These are phyloP conservation scores for Labia minor DNA, from an alignment of 2,888 invertebrate species.

Conservation along the genomic window DNA sequence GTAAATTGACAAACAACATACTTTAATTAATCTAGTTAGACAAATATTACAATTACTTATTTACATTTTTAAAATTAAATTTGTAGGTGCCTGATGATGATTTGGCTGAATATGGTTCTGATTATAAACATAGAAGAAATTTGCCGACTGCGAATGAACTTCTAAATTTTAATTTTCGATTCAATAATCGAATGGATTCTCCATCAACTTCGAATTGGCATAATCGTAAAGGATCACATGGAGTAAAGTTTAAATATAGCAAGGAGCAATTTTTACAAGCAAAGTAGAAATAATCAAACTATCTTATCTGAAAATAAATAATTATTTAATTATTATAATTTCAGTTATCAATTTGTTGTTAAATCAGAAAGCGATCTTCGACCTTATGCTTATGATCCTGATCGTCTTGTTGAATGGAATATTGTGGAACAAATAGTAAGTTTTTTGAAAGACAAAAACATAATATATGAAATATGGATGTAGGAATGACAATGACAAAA, in stretches of 20 bases:
- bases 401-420: conserved; percentile 83
- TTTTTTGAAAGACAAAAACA: too few species aligned
- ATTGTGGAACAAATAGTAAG: conserved; percentile 85
- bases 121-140: conserved; percentile 72
- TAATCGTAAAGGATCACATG: background rate
- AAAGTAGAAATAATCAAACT: too few species aligned
- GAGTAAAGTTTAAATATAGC: conserved; percentile 60
- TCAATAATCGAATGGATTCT: conserved; percentile 41
- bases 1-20: too few species aligned
- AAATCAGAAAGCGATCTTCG: conserved; percentile 68
- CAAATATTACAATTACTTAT: too few species aligned
- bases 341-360: conserved; percentile 91
- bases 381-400: conserved; percentile 69
- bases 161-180: conserved; percentile 80
- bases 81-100: too few species aligned
- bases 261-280: conserved; percentile 92
- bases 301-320: conserved; percentile 30
- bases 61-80: too few species aligned
- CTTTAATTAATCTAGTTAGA: too few species aligned
- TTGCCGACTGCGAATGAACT: conserved; percentile 89
- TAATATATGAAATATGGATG: conserved; percentile 16
- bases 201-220: background rate
- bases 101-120: conserved; percentile 68
- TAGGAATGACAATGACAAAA: too few species aligned
- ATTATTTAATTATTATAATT: background rate